phyloP scores from a whole-genome alignment of 2,797 vertebrate species.

The Melanotaenia boesemani region DNA sequence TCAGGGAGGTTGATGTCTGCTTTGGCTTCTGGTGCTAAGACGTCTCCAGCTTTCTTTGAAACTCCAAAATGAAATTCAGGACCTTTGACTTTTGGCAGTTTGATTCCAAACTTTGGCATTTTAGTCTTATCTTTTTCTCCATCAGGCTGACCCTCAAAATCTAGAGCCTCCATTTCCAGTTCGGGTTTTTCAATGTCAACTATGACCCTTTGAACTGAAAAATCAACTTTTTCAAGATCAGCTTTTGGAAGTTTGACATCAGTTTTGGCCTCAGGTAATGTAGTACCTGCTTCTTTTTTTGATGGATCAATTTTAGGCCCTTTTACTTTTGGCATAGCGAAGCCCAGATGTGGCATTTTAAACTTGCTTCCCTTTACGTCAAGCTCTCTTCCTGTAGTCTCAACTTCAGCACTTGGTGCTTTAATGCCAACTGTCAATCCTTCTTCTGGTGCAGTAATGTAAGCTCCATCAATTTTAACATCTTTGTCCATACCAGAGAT shows the following conservation, averaged over 20 bases:
- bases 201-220: constrained; percentile 27
- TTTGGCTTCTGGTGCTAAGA: constrained; percentile 31
- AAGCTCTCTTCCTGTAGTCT: constrained; percentile 34
- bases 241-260: constrained; percentile 20
- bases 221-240: constrained; percentile 18
- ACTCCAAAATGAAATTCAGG: constrained; percentile 44
- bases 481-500: neutral
- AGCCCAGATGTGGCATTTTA: constrained; percentile 56
- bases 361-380: constrained; percentile 52
- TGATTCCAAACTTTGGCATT: neutral
- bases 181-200: constrained; percentile 20
- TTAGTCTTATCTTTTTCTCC: constrained; percentile 6
- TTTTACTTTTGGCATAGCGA: constrained; percentile 65
- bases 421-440: neutral
- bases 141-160: constrained; percentile 20
- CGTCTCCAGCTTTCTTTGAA: constrained; percentile 60
- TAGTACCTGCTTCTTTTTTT: constrained; percentile 58
- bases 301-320: constrained; percentile 55
- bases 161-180: constrained; percentile 12
- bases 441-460: neutral
- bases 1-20: constrained; percentile 22
- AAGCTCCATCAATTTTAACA: neutral
- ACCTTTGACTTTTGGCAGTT: constrained; percentile 26
- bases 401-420: constrained; percentile 16
- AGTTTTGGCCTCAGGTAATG: constrained; percentile 6